A percentile compares a stretch with the other conserved stretches of the same genome.
Evolutionary conservation across 1,140 invertebrate genomes (phyloP).

Genomic region (Calosoma granatense): DNA sequence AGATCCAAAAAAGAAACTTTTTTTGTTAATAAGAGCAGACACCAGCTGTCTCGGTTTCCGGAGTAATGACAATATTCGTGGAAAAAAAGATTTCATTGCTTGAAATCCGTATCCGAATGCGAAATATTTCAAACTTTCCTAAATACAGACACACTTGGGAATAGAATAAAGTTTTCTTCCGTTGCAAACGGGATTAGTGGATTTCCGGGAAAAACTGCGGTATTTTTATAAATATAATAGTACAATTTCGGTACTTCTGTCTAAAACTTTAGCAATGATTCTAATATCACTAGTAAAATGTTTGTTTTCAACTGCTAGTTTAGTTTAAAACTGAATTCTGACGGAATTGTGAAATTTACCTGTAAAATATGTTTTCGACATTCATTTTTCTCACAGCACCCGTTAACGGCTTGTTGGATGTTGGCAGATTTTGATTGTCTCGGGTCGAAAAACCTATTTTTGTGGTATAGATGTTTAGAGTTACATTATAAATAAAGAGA

Average conservation of each 20-base stretch:
- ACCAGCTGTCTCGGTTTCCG: not conserved
- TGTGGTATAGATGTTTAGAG: not conserved
- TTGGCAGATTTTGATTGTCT: not conserved
- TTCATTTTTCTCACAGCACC: not conserved
- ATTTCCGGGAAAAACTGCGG: no score
- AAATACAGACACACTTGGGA: no score
- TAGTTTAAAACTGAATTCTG: no score
- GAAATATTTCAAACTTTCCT: not conserved
- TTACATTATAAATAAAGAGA: not conserved
- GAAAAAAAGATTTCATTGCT: not conserved
- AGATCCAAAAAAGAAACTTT: not conserved
- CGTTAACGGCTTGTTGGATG: no score
- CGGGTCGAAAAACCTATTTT: not conserved
- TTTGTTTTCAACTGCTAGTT: no score
- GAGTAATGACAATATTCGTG: not conserved
- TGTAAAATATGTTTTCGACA: not conserved
- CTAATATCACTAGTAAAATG: no score
- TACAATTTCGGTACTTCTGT: no score
- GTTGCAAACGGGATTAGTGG: no score
- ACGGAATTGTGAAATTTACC: no score
- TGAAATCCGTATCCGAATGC: not conserved
- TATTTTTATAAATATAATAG: no score
- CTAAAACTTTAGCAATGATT: no score
- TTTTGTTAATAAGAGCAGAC: not conserved
- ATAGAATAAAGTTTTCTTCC: no score